phyloP scores from a whole-genome alignment of 2,113 vertebrate species.

The Cavia aperea region DNA sequence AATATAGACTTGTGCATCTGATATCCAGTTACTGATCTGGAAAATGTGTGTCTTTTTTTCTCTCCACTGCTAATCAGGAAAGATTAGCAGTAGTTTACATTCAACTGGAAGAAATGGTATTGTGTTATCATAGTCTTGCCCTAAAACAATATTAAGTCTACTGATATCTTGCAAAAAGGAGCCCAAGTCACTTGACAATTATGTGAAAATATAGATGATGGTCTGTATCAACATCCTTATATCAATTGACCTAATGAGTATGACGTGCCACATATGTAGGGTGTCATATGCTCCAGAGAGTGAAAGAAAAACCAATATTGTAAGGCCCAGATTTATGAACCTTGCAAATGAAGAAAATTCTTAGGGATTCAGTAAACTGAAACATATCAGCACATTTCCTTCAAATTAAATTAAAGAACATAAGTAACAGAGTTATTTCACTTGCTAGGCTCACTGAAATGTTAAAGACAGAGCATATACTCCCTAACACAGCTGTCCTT shows the following conservation, averaged over 20 bases:
- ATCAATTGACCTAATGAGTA: background rate
- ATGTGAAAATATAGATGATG: background rate
- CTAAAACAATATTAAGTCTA: background rate
- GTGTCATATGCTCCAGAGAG: background rate
- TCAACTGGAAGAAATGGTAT: background rate
- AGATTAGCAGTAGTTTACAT: conserved; percentile 21
- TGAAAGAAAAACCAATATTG: background rate
- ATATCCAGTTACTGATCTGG: conserved; percentile 35
- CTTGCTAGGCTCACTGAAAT: background rate
- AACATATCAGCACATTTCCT: background rate
- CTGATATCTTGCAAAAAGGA: background rate
- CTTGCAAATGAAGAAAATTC: background rate
- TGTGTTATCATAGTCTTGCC: background rate
- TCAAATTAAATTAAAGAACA: background rate
- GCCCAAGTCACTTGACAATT: background rate
- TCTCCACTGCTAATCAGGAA: conserved; percentile 21
- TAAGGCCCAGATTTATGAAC: background rate
- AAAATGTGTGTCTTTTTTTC: background rate
- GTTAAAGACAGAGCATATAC: background rate
- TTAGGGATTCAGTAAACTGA: background rate
- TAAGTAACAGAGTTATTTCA: background rate
- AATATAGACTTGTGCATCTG: background rate
- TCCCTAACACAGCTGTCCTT: background rate
- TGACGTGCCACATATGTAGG: background rate
- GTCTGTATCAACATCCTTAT: background rate